Base-by-base conservation (phyloP, 2,113 vertebrate species). In the Nannospalax galili region DNA sequence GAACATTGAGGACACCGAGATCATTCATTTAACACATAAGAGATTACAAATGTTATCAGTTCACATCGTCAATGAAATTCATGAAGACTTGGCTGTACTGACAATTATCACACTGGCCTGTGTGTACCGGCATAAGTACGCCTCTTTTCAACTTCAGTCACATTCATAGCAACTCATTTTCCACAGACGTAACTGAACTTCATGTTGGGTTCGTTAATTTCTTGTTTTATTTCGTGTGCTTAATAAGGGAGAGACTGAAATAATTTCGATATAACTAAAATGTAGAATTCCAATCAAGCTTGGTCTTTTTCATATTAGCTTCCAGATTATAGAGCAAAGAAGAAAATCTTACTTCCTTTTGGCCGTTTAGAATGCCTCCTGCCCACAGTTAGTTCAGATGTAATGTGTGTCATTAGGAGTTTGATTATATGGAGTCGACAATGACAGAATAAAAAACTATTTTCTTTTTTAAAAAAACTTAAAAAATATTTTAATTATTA, bases 211-310 rank as follows among this genome's bases (percentile, higher is more conserved):
- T 90, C 73, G 37, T 37, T 74, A 74, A 58, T 89, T 62, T 91
- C 73, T 4, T 80, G 88, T 91, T 22, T 60, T 70, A 93, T 58
- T 48, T 93, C 11, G 22, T 40, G 62, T 26, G 8, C 75, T 95
- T 92, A 95, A 64, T 82, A 95, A 80, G 16, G 45, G 52, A 69
- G 60, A 15, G 62, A 82, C 7, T 40, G 14, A 52, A 91, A 65
- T 94, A 91, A 92, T 67, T 96, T 85, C 90, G 89, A 94, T 77
- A 90, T 79, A 92, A 73, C 65, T 82, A 91, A 56, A 90, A 82
- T 94, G 52, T 93, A 67, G 64, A 92, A 91, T 95, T 82, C 14
- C 65, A 94, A 82, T 77, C 7, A 22, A 92, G 70, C 74, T 26
- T 77, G 28, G 72, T 35, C 93, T 86, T 84, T 80, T 67, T 52